phyloP scores from a whole-genome alignment of 2,113 vertebrate species.

The Sylvilagus bachmani region DNA sequence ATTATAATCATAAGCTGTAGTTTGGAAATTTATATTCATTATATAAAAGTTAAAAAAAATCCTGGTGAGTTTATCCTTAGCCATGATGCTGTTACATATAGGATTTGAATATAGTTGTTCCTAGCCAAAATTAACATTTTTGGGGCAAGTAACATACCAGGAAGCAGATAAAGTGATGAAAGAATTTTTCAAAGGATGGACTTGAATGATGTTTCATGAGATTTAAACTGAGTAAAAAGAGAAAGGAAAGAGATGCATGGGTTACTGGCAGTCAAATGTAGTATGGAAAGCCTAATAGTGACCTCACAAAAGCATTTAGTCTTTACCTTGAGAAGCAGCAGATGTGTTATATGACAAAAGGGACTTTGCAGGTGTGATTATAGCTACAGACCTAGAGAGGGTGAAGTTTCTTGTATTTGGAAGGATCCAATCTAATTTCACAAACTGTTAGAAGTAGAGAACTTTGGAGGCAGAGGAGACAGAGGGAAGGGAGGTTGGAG shows the following conservation, averaged over 20 bases:
- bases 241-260: background rate
- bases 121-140: constrained; percentile 16
- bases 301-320: background rate
- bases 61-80: background rate
- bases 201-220: background rate
- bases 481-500: background rate
- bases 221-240: background rate
- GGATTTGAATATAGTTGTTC: background rate
- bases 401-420: background rate
- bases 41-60: too few species aligned
- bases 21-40: too few species aligned
- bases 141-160: background rate
- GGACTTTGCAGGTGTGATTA: background rate
- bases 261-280: background rate
- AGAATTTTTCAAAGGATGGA: background rate
- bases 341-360: background rate
- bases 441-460: background rate
- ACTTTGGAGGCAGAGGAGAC: background rate
- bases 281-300: background rate
- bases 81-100: background rate
- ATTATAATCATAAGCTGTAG: too few species aligned
- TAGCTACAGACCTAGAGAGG: background rate
- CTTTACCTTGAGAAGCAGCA: background rate
- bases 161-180: background rate
- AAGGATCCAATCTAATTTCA: background rate